Percentiles rank a stretch among this genome's conserved stretches.
Evolutionary conservation across 2,113 vertebrate genomes (phyloP).

Genomic region (Mirounga angustirostris): DNA sequence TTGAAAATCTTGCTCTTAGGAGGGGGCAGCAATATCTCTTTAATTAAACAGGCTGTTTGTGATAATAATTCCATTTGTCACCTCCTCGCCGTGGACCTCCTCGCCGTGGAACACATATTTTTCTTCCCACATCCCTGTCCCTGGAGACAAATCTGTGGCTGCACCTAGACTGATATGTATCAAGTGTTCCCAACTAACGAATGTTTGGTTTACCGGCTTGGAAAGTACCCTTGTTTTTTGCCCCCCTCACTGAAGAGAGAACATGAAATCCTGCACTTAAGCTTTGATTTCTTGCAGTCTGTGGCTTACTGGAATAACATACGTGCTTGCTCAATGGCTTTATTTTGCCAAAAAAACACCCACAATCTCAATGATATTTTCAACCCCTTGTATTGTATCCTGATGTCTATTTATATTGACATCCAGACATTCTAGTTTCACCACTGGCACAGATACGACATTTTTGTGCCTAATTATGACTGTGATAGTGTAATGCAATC

Average conservation of each 20-base stretch:
- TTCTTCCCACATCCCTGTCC: slow-evolving; percentile 39
- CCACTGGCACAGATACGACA: slow-evolving; percentile 61
- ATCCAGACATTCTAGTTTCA: slow-evolving; percentile 46
- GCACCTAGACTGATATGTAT: slow-evolving; percentile 3
- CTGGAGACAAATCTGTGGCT: slow-evolving; percentile 52
- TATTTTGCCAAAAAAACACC: slow-evolving; percentile 66
- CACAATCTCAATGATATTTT: slow-evolving; percentile 70
- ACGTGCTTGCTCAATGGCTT: slow-evolving; percentile 50
- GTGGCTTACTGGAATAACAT: slow-evolving; percentile 32
- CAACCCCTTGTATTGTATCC: slow-evolving; percentile 34
- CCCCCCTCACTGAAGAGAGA: slow-evolving; percentile 23
- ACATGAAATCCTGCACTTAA: background rate
- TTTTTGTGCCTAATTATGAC: slow-evolving; percentile 63
- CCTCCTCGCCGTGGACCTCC: slow-evolving; percentile 19
- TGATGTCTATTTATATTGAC: slow-evolving; percentile 67
- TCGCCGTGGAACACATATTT: slow-evolving; percentile 29
- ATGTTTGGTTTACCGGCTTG: background rate
- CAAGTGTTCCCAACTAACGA: background rate
- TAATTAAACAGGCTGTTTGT: background rate
- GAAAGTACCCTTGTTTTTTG: slow-evolving; percentile 26
- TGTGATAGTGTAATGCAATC: slow-evolving; percentile 32
- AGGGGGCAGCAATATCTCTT: background rate
- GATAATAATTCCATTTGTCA: slow-evolving; percentile 20
- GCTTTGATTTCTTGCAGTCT: background rate
- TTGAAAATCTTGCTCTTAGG: background rate